Evolutionary conservation across 2,888 invertebrate genomes (phyloP), one percentile per base, ranked within the genome.

Genomic region (Phortica magna): DNA sequence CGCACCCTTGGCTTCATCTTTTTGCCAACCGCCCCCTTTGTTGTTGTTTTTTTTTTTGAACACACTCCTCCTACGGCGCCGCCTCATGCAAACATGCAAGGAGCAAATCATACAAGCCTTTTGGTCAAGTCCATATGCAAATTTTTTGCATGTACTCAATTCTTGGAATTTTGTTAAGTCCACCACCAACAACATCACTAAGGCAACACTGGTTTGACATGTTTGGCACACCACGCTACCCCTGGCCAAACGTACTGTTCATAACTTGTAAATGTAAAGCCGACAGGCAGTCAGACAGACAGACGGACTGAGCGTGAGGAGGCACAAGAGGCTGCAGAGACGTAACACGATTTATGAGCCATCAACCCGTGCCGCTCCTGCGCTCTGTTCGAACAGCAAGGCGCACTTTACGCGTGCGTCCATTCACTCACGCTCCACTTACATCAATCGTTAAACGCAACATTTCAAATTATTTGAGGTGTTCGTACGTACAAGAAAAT

Each of bases 61-160:
- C 31, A 31, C 31, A 31, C 31, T 31, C 31, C 31, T 31, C 31
- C 1, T 31, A 31, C 31, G 31, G 31, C 31, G 31, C 31, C 31
- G 31, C 31, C 31, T 31, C 31, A 31, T 31, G 31, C 31, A 31
- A 31, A 1, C 31, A 31, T 4, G 31, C 31, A 31, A 31, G 31
- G 31, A 31, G 31, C 31, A 31, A 31, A 31, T 4, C 31, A 31
- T 31, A 31, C 5, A 31, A 31, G 31, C 31, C 31, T 31, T 31
- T 31, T 31, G 31, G 31, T 31, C 31, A 31, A 57, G 22, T 72
- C 74, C 68, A 67, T 79, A 67, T 80, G 75, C 74, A 76, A 72
- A 74, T 78, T 67, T 19, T 19, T 74, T 77, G 74, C 76, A 43
- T 68, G 68, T 68, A 68, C 68, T 68, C 68, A 68, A 17, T 68